These are phyloP conservation scores for Lycaon pictus DNA, from an alignment of 2,113 vertebrate species.

Conservation along the genomic window DNA sequence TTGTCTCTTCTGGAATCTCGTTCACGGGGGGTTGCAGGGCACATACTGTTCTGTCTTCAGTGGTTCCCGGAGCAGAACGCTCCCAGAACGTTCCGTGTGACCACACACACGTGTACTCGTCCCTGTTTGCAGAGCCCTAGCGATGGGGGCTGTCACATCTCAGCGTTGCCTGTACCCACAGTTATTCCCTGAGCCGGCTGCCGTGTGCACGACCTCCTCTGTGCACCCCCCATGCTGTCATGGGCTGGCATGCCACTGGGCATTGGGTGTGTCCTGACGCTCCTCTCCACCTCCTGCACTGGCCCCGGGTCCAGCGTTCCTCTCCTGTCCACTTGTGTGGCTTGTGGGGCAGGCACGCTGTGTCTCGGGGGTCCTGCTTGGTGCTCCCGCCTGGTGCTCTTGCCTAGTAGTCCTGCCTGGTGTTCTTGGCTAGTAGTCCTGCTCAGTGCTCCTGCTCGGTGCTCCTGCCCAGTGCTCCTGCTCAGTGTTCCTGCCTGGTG, in stretches of 20 bases:
- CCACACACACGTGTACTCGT: rapidly evolving
- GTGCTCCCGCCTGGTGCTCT: no score
- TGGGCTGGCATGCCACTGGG: no score
- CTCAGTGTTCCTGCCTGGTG: no score
- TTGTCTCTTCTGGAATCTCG: rapidly evolving
- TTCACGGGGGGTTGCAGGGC: rapidly evolving
- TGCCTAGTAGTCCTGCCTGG: no score
- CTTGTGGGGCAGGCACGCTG: no score
- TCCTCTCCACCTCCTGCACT: no score
- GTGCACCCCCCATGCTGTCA: rapidly evolving
- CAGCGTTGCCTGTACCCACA: rapidly evolving
- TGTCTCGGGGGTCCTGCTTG: neutral
- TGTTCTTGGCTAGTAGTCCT: no score
- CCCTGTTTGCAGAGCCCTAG: neutral
- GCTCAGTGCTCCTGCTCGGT: no score
- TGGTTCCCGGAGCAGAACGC: rapidly evolving
- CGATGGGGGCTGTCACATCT: neutral
- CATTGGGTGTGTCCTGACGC: neutral
- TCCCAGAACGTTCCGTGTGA: rapidly evolving
- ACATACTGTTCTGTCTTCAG: rapidly evolving
- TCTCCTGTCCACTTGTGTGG: neutral
- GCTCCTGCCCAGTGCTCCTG: no score
- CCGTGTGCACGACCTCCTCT: neutral
- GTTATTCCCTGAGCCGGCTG: neutral
- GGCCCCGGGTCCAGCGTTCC: rapidly evolving